These are phyloP conservation scores for Neolamprologus tretocephalus DNA, from an alignment of 2,113 vertebrate genomes.

Conservation along the genomic window DNA sequence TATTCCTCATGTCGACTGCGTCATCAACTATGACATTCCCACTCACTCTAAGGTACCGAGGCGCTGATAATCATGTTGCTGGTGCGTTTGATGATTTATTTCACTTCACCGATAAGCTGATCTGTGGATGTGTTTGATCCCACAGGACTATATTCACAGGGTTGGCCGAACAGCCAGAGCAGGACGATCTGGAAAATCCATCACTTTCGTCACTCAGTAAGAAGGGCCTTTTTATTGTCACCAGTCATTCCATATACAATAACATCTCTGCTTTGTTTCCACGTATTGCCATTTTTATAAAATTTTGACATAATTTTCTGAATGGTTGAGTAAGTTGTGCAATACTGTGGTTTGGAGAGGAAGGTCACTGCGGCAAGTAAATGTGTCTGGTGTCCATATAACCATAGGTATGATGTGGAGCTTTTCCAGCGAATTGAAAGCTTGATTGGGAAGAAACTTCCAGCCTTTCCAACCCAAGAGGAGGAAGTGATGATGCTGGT, in stretches of 20 bases:
- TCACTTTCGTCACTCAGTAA: conserved; percentile 97
- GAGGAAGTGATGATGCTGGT: conserved; percentile 98
- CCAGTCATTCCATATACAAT: neutral
- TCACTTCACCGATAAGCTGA: neutral
- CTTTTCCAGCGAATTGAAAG: conserved; percentile 96
- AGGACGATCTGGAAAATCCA: conserved; percentile 90
- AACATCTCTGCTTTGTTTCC: neutral
- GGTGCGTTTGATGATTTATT: neutral
- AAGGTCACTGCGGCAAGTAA: neutral
- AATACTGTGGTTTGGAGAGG: neutral
- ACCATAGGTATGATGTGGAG: conserved; percentile 89
- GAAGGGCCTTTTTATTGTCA: neutral
- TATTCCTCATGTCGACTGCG: conserved; percentile 96
- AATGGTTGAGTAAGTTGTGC: neutral
- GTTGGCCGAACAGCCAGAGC: conserved; percentile 94
- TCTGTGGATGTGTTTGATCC: neutral
- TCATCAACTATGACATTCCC: conserved; percentile 98
- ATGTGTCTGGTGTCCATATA: neutral
- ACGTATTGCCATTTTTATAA: neutral
- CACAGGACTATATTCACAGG: conserved; percentile 95
- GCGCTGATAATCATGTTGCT: neutral
- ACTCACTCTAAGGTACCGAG: conserved; percentile 89
- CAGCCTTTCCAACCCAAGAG: conserved; percentile 90
- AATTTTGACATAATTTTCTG: neutral
- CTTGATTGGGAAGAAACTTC: conserved; percentile 94